Evolutionary conservation across 2,888 invertebrate genomes (phyloP).

Genomic region (Bembecia ichneumoniformis): DNA sequence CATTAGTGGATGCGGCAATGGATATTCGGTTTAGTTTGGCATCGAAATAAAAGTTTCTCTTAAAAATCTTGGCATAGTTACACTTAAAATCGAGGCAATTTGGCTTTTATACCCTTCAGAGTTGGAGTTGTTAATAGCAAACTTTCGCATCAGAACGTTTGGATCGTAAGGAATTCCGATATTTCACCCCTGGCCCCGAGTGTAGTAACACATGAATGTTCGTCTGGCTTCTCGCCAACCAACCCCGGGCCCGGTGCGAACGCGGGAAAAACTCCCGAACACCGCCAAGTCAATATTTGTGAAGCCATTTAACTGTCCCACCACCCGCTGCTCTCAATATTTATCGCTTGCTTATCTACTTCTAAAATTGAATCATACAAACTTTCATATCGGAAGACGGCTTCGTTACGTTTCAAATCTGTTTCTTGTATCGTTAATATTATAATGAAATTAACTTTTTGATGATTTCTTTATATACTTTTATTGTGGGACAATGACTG

Average conservation of each 20-base stretch:
- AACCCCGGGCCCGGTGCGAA: background rate
- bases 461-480: too few species aligned
- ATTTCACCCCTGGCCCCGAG: conserved; percentile 4
- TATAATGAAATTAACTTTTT: too few species aligned
- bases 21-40: too few species aligned
- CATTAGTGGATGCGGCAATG: too few species aligned
- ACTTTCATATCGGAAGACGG: background rate
- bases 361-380: background rate
- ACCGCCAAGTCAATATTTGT: conserved; percentile 61
- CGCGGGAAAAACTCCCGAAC: conserved; percentile 20
- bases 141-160: conserved; percentile 1
- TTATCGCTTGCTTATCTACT: conserved; percentile 33
- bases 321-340: conserved; percentile 30
- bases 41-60: background rate
- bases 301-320: conserved; percentile 51
- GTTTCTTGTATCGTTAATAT: too few species aligned
- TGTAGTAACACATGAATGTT: conserved; percentile 17
- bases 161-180: conserved; percentile 5
- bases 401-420: too few species aligned
- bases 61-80: background rate
- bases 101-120: background rate
- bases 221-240: conserved; percentile 19
- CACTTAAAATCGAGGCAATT: background rate
- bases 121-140: background rate
- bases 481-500: too few species aligned